Conservation (phyloP, 1,140 invertebrate genomes). For the Oscheius sp. region DNA sequence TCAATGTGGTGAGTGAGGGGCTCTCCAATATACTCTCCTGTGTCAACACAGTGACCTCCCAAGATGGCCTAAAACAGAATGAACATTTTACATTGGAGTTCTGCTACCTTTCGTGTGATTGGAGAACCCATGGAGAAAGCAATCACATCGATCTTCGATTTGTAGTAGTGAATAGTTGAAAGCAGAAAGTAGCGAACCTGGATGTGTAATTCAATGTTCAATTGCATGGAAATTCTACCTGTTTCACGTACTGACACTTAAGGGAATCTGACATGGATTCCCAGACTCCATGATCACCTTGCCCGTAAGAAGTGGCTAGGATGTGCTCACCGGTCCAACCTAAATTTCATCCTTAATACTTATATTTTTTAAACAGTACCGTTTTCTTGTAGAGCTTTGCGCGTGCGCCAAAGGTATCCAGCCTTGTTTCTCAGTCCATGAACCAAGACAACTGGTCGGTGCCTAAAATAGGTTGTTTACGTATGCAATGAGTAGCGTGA, state of each 20-base stretch:
- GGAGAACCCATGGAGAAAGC: conserved; percentile 1
- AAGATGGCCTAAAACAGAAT: conserved; percentile 43
- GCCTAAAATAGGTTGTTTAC: background rate
- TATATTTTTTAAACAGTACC: background rate
- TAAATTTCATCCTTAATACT: too few relatives aligned
- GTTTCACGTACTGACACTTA: background rate
- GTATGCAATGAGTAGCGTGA: background rate
- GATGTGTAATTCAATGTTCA: background rate
- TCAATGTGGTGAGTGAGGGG: conserved; percentile 44
- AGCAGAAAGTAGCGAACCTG: background rate
- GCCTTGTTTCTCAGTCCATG: background rate
- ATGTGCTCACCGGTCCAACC: background rate
- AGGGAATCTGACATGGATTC: background rate
- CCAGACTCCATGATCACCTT: background rate
- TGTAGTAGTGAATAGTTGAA: background rate
- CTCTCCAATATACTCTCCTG: conserved; percentile 46
- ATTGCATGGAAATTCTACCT: background rate
- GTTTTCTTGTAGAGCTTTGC: background rate
- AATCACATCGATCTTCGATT: background rate
- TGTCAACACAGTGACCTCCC: conserved; percentile 50
- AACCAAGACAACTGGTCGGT: background rate
- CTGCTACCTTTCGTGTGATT: background rate
- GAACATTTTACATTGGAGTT: background rate
- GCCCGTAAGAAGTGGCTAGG: background rate
- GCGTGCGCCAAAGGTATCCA: background rate